phyloP scores from a whole-genome alignment of 2,888 invertebrate species.

The Lepeophtheirus nordmannii region DNA sequence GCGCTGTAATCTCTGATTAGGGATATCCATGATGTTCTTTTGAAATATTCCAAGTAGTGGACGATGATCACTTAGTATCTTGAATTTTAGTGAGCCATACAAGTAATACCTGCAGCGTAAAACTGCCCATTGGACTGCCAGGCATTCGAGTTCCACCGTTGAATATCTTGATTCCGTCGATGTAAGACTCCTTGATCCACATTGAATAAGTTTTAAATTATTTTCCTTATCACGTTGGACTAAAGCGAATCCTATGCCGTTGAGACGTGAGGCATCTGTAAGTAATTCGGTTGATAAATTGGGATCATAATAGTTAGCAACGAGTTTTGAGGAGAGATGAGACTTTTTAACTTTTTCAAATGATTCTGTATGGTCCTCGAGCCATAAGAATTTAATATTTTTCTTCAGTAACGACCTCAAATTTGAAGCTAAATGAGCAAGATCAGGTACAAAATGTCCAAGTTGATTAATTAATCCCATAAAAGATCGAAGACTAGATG shows the following conservation, averaged over 20 bases:
- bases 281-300: neutral
- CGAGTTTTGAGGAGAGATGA: neutral
- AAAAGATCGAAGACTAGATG: neutral
- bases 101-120: neutral
- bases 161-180: neutral
- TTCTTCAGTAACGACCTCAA: neutral
- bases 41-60: neutral
- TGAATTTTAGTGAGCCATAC: neutral
- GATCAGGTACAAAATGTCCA: neutral
- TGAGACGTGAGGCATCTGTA: constrained; percentile 9
- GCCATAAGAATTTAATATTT: neutral
- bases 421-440: neutral
- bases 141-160: constrained; percentile 2
- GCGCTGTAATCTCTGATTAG: no score
- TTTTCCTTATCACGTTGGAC: neutral
- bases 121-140: constrained; percentile 10
- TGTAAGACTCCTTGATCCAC: neutral
- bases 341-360: neutral
- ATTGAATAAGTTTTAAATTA: neutral
- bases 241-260: constrained; percentile 5
- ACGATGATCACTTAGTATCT: constrained; percentile 1
- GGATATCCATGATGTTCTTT: neutral
- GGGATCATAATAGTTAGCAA: neutral
- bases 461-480: constrained; percentile 6
- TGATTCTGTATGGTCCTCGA: neutral